These are phyloP conservation scores for Bilobella aurantiaca DNA, from an alignment of 1,140 invertebrate species.

Conservation along the genomic window DNA sequence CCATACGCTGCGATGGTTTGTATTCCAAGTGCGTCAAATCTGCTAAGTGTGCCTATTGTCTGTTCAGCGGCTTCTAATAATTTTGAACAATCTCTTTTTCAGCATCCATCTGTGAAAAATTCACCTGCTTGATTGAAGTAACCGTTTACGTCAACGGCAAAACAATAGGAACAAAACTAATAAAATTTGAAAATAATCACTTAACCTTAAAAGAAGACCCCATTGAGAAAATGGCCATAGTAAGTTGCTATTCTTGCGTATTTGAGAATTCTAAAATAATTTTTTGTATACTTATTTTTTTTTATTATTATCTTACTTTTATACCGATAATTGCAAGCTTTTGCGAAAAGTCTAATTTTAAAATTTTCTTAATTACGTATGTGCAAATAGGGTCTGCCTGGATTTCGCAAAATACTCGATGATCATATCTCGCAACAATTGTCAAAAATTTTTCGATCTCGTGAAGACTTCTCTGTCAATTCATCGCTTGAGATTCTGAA, in stretches of 20 bases:
- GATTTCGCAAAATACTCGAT: constrained; percentile 26
- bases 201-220: constrained; percentile 18
- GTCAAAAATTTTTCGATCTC: constrained; percentile 18
- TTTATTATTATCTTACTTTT: too few species aligned
- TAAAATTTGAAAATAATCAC: constrained; percentile 27
- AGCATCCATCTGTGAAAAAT: constrained; percentile 21
- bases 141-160: constrained; percentile 22
- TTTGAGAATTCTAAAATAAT: too few species aligned
- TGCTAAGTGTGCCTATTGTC: neutral
- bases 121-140: constrained; percentile 25
- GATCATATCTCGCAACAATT: constrained; percentile 24
- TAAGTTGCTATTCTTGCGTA: neutral
- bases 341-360: too few species aligned
- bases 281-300: too few species aligned
- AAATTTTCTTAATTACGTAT: neutral
- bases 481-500: constrained; percentile 28
- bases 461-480: constrained; percentile 22
- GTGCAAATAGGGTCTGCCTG: constrained; percentile 22
- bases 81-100: neutral
- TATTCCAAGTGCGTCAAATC: constrained; percentile 29
- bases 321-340: too few species aligned
- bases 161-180: constrained; percentile 27
- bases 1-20: constrained; percentile 23
- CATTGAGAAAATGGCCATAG: constrained; percentile 25
- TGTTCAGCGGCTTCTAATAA: neutral